Base-by-base conservation (phyloP, 2,797 vertebrate genomes). In the Cuniculus paca region DNA sequence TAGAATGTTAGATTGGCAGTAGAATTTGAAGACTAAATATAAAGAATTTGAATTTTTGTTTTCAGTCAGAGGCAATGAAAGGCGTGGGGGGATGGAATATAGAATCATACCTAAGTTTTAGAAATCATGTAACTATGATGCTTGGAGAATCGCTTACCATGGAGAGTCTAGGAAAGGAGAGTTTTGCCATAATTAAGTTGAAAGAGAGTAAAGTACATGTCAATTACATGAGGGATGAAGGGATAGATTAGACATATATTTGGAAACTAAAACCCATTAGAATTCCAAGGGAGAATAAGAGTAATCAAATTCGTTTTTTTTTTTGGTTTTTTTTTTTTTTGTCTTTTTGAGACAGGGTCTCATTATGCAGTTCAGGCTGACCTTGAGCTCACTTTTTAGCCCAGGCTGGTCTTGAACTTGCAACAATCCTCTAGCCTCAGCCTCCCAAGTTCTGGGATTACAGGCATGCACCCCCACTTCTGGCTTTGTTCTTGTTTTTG, bases 261-360 rank as follows among this genome's bases (percentile, higher is more conserved):
- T 94, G 68, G 60, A 19, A 96, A 91, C n/a, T 77, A 89, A 83
- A 91, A 93, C 87, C 50, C 48, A 34, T 68, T 92, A 36, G 9
- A 72, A 31, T 82, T 91, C 70, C 36, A 94, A 91, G 19, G 63
- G 63, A 90, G 50, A n/a, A 54, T 94, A 86, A 94, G 78, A 87
- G n/a, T 2, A 75, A 14, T 87, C 68, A 74, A 34, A 28, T 45
- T 80, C 26, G 36, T 70, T 65, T 17, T 72, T n/a, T n/a, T n/a
- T n/a, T n/a, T n/a, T n/a, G n/a, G n/a, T n/a, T n/a, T n/a, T n/a
- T n/a, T n/a, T n/a, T n/a, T n/a, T n/a, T n/a, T n/a, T n/a, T n/a
- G n/a, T n/a, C n/a, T n/a, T n/a, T n/a, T n/a, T n/a, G n/a, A n/a
- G n/a, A n/a, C n/a, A n/a, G n/a, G n/a, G n/a, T n/a, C n/a, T n/a